A percentile compares a stretch with the other conserved stretches of the same genome.
Evolutionary conservation across 2,113 vertebrate genomes (phyloP).

Genomic region (Epinephelus moara): DNA sequence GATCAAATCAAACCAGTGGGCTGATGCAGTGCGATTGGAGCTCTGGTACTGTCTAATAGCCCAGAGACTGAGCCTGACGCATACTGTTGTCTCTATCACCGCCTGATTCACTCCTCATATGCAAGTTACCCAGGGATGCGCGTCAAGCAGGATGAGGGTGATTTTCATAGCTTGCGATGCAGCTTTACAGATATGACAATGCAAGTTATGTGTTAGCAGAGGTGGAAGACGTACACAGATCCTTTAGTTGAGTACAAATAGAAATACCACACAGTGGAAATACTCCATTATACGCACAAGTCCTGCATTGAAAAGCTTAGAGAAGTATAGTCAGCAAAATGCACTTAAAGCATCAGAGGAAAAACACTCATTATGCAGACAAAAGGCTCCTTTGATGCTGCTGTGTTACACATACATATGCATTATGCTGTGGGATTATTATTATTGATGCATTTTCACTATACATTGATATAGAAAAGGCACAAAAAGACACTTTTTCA

Average conservation of each 20-base stretch:
- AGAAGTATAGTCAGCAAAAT: too few relatives aligned
- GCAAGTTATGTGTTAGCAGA: neutral
- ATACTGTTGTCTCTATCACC: conserved; percentile 62
- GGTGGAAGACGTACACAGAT: neutral
- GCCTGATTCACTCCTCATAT: conserved; percentile 53
- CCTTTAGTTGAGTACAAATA: neutral
- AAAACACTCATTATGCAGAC: neutral
- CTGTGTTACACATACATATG: neutral
- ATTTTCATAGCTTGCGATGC: neutral
- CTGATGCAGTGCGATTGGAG: conserved; percentile 67
- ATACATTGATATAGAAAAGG: too few relatives aligned
- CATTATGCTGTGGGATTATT: too few relatives aligned
- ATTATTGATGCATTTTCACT: neutral
- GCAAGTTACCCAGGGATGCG: conserved; percentile 35
- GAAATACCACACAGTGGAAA: neutral
- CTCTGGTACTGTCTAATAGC: conserved; percentile 62
- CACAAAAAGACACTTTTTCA: too few relatives aligned
- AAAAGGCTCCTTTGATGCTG: neutral
- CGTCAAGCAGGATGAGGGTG: conserved; percentile 1
- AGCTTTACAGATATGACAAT: conserved; percentile 6
- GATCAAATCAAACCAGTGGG: conserved; percentile 70
- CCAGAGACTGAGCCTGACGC: conserved; percentile 60
- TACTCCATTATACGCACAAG: neutral
- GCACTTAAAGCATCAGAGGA: neutral
- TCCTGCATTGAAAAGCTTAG: neutral